Conservation (phyloP, 2,113 vertebrate genomes). For the Rissa tridactyla region DNA sequence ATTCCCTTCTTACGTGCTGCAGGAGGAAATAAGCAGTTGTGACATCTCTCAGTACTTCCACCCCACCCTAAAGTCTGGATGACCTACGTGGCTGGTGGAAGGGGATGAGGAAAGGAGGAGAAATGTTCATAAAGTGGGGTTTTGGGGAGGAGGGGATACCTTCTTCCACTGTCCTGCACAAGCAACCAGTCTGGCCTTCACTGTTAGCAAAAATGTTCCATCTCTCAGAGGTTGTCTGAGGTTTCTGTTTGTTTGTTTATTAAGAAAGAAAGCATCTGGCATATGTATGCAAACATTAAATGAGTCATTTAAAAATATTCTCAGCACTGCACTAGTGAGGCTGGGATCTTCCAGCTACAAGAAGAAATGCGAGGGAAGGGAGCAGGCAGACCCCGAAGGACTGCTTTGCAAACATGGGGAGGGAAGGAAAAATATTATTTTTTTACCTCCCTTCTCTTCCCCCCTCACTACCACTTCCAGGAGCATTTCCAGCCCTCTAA, state of each 20-base stretch:
- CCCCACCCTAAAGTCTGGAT: neutral
- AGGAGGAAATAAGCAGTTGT: neutral
- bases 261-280: slow-evolving; percentile 13
- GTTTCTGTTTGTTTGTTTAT: slow-evolving; percentile 37
- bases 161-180: neutral
- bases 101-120: neutral
- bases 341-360: neutral
- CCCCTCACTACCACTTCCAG: neutral
- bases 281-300: neutral
- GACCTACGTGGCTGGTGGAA: neutral
- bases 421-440: neutral
- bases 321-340: neutral
- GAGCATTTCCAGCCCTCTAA: neutral
- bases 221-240: neutral
- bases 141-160: neutral
- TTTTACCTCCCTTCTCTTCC: neutral
- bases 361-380: neutral
- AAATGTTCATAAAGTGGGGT: neutral
- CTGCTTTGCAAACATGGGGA: neutral
- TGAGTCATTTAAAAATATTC: slow-evolving; percentile 1
- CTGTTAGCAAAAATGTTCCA: neutral
- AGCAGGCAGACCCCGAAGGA: neutral
- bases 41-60: neutral
- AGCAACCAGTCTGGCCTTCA: neutral
- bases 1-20: neutral